Evolutionary conservation across 2,113 vertebrate genomes (phyloP).

Genomic region (Aptenodytes forsteri): DNA sequence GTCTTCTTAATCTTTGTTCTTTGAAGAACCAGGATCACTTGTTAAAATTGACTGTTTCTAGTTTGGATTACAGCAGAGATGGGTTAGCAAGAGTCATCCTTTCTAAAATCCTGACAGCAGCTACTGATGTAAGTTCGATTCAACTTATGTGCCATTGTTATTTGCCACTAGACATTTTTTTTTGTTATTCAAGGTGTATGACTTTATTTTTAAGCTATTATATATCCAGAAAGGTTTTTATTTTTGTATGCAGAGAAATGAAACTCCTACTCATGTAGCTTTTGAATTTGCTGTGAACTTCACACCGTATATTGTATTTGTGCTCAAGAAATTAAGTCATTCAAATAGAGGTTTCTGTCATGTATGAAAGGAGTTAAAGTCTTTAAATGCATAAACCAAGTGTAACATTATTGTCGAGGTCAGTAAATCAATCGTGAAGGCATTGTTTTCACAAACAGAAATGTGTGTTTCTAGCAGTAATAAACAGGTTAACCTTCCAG

Average conservation of each 20-base stretch:
- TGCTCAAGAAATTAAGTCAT: background rate
- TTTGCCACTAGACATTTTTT: background rate
- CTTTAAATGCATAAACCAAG: background rate
- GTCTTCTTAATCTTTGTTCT: constrained; percentile 95
- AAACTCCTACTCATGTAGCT: background rate
- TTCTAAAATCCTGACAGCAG: constrained; percentile 95
- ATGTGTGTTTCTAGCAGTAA: background rate
- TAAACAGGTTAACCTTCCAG: background rate
- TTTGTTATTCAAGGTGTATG: background rate
- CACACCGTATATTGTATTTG: fast-evolving
- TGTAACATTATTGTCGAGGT: background rate
- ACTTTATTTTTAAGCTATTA: background rate
- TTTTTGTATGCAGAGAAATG: background rate
- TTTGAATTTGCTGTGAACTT: background rate
- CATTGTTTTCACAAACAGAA: background rate
- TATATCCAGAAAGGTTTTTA: background rate
- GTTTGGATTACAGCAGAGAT: constrained; percentile 96
- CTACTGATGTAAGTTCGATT: constrained; percentile 88
- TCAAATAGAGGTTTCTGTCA: background rate
- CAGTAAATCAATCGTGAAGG: background rate
- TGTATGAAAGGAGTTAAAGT: background rate
- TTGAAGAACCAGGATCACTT: constrained; percentile 97
- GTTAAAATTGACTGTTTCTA: constrained; percentile 93
- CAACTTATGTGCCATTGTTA: background rate
- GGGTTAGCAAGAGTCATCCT: constrained; percentile 95